A percentile compares a stretch with the other conserved stretches of the same genome.
These are phyloP conservation scores for Limnephilus lunatus DNA, from an alignment of 2,888 invertebrate genomes.

Conservation along the genomic window DNA sequence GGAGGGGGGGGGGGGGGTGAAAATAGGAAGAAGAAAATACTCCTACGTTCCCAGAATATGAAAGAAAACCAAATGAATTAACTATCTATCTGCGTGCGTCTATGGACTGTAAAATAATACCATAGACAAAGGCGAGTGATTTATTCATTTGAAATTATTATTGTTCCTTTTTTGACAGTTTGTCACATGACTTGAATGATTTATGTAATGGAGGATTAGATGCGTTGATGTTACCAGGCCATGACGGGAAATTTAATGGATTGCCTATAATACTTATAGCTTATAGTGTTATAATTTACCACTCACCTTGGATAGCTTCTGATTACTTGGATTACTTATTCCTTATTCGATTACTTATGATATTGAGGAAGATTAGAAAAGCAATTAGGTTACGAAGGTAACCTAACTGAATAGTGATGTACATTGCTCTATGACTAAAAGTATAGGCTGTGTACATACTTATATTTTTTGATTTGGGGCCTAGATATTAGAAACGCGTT, in stretches of 20 bases:
- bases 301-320: not conserved
- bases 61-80: slow-evolving; percentile 59
- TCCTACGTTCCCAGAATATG: slow-evolving; percentile 42
- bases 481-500: too few relatives aligned
- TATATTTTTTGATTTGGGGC: too few relatives aligned
- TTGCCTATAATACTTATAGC: not conserved
- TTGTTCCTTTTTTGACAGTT: slow-evolving; percentile 32
- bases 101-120: slow-evolving; percentile 23
- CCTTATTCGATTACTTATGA: not conserved
- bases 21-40: slow-evolving; percentile 48
- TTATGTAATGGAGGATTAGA: not conserved
- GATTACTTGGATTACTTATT: not conserved
- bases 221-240: not conserved
- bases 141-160: slow-evolving; percentile 41
- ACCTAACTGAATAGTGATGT: not conserved
- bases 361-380: not conserved
- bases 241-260: not conserved
- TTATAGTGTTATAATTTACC: not conserved
- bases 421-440: too few relatives aligned
- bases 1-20: not conserved
- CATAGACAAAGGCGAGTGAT: slow-evolving; percentile 44
- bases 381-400: slow-evolving; percentile 3
- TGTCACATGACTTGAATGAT: slow-evolving; percentile 18
- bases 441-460: too few relatives aligned
- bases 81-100: slow-evolving; percentile 48